Conservation (phyloP, 2,797 vertebrate species). For the Rhodeus uyekii region DNA sequence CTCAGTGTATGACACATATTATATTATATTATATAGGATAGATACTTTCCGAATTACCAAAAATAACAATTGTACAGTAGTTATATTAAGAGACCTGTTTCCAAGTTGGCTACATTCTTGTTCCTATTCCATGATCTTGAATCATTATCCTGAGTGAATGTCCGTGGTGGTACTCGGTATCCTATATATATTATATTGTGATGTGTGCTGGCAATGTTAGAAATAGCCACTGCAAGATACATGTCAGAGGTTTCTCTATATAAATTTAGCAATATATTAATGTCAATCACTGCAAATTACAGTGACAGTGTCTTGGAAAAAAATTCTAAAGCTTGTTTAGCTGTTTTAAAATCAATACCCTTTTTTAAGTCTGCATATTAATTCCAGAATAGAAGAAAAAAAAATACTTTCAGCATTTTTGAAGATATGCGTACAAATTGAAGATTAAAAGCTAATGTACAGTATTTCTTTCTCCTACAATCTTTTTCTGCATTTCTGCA, state of each 20-base stretch:
- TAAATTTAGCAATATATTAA: slow-evolving; percentile 47
- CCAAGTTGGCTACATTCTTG: slow-evolving; percentile 80
- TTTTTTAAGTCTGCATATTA: neutral
- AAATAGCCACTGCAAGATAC: slow-evolving; percentile 72
- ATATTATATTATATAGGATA: neutral
- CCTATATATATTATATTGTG: slow-evolving; percentile 41
- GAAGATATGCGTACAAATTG: neutral
- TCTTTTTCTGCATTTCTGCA: neutral
- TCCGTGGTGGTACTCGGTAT: slow-evolving; percentile 66
- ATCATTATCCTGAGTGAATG: slow-evolving; percentile 73
- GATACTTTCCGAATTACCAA: neutral
- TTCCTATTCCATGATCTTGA: slow-evolving; percentile 53
- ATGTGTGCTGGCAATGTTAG: slow-evolving; percentile 44
- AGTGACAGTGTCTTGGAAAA: too few species aligned
- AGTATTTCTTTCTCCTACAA: neutral
- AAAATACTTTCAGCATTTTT: neutral
- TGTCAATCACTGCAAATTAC: slow-evolving; percentile 29
- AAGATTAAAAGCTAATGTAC: neutral
- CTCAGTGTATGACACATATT: slow-evolving; percentile 23
- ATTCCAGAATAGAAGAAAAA: neutral
- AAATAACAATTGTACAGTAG: neutral
- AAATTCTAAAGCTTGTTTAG: too few species aligned
- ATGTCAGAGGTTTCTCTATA: slow-evolving; percentile 78
- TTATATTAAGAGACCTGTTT: slow-evolving; percentile 42
- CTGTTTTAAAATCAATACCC: neutral